Base-by-base conservation (phyloP, 1,140 invertebrate genomes). In the Drosophila funebris region DNA sequence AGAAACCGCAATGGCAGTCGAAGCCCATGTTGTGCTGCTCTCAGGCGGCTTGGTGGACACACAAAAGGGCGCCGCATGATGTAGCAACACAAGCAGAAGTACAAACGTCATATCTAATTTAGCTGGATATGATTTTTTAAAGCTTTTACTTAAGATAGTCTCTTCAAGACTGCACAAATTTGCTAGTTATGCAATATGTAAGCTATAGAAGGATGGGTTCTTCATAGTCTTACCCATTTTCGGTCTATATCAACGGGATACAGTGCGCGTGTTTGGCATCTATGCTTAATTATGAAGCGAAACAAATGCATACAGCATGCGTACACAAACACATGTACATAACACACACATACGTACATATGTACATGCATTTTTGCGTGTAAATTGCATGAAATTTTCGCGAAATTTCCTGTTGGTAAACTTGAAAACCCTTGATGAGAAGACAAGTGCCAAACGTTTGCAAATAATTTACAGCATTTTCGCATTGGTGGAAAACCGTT, bases 221-320 rank as follows among this genome's bases (percentile, higher is more conserved):
- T 9, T 48, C 43, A 31, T 31, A 8, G 9, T 1, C 46, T 8
- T 11, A 3, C 14, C 3, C 11, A 24, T 20, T 13, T 46, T 46
- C 57, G 16, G 44, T 31, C 44, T 61, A 39, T 50, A 8, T 14
- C 43, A 60, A 61, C 29, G 50, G 39, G 43, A 50, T 36, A 4
- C 57, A 20, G 22, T 29, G 50, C 36, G 29, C 33, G 52, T 41
- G 16, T 76, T 48, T 63, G 73, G 66, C 81, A 81, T 74, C 70
- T 63, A 69, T 76, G 61, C 63, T 87, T 87, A 88, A 88, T 88
- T 87, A 74, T 70, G 70, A 52, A 50, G 61, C 48, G 20, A 46
- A 62, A 57, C 66, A 73, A 82, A 78, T 76, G 75, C 67, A 69
- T 24, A 44, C 56, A 56, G 56, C 41, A 46, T 33, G 22, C 37